Conservation (phyloP, 2,888 invertebrate genomes). For the Andrena trimmerana region DNA sequence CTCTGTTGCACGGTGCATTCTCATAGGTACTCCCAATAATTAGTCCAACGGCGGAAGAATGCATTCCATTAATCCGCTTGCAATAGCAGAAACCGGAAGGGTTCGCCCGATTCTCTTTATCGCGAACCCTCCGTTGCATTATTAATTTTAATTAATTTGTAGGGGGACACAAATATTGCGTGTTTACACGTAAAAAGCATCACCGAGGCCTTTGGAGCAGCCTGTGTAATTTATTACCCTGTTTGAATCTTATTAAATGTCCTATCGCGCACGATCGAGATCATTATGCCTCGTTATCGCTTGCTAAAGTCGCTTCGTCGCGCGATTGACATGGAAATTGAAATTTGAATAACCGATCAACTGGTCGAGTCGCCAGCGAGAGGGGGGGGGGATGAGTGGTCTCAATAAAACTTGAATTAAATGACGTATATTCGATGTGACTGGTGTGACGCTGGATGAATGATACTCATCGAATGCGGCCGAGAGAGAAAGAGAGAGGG, state of each 20-base stretch:
- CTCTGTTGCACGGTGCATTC: neutral
- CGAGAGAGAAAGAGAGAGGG: conserved; percentile 35
- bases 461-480: conserved; percentile 29
- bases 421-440: conserved; percentile 37
- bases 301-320: conserved; percentile 7
- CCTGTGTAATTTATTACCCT: neutral
- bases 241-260: conserved; percentile 1
- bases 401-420: conserved; percentile 52
- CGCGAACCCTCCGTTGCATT: neutral
- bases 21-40: neutral
- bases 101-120: neutral
- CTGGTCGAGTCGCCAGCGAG: conserved; percentile 6
- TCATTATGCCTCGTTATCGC: conserved; percentile 15
- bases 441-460: conserved; percentile 29
- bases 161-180: neutral
- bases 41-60: neutral
- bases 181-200: neutral
- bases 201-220: neutral
- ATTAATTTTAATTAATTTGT: neutral
- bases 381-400: conserved; percentile 8
- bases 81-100: neutral
- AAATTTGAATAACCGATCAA: conserved; percentile 10
- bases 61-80: too few species aligned
- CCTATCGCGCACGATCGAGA: neutral
- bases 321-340: conserved; percentile 27